These are phyloP conservation scores for Rousettus leschenaultii DNA, from an alignment of 2,113 vertebrate species.

Conservation along the genomic window DNA sequence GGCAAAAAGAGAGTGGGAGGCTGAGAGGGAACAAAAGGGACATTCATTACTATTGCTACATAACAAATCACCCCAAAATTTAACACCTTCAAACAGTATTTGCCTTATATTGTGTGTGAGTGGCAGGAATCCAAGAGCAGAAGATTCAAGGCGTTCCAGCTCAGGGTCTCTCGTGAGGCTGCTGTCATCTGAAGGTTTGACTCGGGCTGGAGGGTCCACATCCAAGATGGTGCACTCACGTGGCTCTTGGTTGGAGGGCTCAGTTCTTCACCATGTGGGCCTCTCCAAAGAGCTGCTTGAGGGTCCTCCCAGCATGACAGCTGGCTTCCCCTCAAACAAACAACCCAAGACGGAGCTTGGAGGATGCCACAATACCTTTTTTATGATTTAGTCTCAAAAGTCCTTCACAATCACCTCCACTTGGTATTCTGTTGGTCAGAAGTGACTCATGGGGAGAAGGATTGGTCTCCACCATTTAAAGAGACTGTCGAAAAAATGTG, in stretches of 20 bases:
- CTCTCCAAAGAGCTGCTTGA: neutral
- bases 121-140: neutral
- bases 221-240: too few species aligned
- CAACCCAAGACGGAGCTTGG: neutral
- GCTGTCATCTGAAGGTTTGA: neutral
- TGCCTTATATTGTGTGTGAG: accelerated
- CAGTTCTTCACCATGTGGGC: accelerated
- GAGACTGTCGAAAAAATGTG: neutral
- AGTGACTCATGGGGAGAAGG: neutral
- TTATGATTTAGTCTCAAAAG: neutral
- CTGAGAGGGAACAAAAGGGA: neutral
- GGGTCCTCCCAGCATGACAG: neutral
- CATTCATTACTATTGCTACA: neutral
- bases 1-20: neutral
- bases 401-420: neutral
- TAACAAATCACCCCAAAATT: neutral
- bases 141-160: neutral
- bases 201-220: accelerated
- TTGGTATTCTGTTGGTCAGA: neutral
- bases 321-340: neutral
- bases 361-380: accelerated
- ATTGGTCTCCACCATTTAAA: neutral
- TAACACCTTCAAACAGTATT: neutral
- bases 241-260: neutral
- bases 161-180: neutral